These are phyloP conservation scores for Sipunculus nudus DNA, from an alignment of 2,888 invertebrate genomes.

Conservation along the genomic window DNA sequence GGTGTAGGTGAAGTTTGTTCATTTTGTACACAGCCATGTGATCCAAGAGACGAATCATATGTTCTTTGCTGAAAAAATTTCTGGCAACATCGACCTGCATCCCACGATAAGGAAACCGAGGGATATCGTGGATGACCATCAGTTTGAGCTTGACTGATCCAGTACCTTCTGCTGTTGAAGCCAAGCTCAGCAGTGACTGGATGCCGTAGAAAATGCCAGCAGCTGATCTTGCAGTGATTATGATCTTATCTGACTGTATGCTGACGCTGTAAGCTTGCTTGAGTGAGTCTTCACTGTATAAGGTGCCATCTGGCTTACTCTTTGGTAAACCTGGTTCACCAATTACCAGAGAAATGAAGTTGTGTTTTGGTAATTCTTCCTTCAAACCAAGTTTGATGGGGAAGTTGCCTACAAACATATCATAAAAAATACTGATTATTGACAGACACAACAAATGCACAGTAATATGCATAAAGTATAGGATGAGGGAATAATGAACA, in stretches of 20 bases:
- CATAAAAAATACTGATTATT: too few species aligned
- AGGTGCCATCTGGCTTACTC: too few species aligned
- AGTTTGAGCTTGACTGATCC: neutral
- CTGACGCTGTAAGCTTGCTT: constrained; percentile 42
- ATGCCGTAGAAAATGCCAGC: constrained; percentile 35
- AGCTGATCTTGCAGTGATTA: constrained; percentile 17
- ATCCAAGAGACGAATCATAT: constrained; percentile 45
- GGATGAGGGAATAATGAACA: too few species aligned
- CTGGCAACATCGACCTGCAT: constrained; percentile 60
- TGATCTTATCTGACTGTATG: constrained; percentile 21
- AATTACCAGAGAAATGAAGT: too few species aligned
- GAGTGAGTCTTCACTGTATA: too few species aligned
- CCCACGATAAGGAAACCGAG: constrained; percentile 56
- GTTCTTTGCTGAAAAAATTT: constrained; percentile 48
- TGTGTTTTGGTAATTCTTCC: too few species aligned
- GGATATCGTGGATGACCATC: constrained; percentile 48
- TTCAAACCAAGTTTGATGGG: too few species aligned
- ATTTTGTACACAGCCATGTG: constrained; percentile 61
- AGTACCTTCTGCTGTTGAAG: neutral
- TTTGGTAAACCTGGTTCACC: too few species aligned
- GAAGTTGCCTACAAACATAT: too few species aligned
- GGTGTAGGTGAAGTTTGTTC: constrained; percentile 60
- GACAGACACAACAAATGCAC: too few species aligned
- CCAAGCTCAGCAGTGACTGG: constrained; percentile 23
- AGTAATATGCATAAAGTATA: too few species aligned